These are phyloP conservation scores for Pemphigus obesinymphae DNA, from an alignment of 1,140 invertebrate species.

Conservation along the genomic window DNA sequence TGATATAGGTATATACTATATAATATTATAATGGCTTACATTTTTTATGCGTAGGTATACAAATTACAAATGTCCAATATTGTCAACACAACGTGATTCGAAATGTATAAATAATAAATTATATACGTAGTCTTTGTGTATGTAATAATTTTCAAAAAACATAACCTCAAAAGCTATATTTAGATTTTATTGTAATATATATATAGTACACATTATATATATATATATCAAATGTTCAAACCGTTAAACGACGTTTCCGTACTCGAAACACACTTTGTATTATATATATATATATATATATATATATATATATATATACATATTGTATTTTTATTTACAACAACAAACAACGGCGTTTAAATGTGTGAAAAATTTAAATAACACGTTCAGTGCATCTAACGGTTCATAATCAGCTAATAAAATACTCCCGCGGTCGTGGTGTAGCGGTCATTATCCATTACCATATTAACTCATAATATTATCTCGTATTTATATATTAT, in stretches of 20 bases:
- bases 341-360: neutral
- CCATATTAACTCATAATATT: neutral
- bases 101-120: too few species aligned
- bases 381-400: neutral
- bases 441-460: neutral
- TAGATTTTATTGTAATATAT: neutral
- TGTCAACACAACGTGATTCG: too few species aligned
- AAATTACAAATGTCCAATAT: too few species aligned
- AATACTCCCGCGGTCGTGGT: neutral
- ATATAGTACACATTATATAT: too few species aligned
- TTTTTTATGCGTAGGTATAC: too few species aligned
- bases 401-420: conserved; percentile 13
- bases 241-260: neutral
- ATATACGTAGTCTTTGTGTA: too few species aligned
- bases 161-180: too few species aligned
- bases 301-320: neutral
- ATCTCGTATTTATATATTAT: neutral
- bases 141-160: too few species aligned
- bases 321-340: neutral
- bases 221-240: too few species aligned
- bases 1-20: too few species aligned
- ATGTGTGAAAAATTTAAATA: conserved; percentile 22
- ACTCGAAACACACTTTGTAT: neutral
- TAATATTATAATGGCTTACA: too few species aligned
- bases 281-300: neutral